These are phyloP conservation scores for Chymomyza costata DNA, from an alignment of 1,140 invertebrate species.

Conservation along the genomic window DNA sequence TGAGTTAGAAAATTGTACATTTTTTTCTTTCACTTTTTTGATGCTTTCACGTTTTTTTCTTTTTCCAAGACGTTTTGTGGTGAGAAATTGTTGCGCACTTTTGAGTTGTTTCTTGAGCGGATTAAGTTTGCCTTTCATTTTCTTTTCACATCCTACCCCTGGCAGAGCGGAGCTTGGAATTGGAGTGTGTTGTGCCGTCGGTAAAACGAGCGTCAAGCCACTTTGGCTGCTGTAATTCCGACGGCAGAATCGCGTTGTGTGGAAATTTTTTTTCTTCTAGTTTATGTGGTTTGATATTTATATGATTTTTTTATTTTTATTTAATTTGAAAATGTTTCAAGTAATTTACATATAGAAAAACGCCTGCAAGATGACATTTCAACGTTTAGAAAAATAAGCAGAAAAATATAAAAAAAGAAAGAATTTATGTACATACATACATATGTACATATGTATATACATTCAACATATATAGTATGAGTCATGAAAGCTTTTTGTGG, in stretches of 20 bases:
- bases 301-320: too few relatives aligned
- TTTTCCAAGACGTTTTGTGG: constrained; percentile 64
- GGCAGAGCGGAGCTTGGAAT: background rate
- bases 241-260: constrained; percentile 42
- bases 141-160: constrained; percentile 40
- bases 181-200: constrained; percentile 42
- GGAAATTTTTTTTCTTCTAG: too few relatives aligned
- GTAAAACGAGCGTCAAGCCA: constrained; percentile 29
- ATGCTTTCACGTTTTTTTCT: constrained; percentile 20
- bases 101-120: constrained; percentile 33
- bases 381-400: constrained; percentile 29
- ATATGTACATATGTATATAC: background rate
- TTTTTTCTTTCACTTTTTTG: constrained; percentile 1
- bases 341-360: too few relatives aligned
- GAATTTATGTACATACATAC: constrained; percentile 8
- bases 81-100: constrained; percentile 65
- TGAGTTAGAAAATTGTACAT: background rate
- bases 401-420: constrained; percentile 18
- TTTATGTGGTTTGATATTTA: too few relatives aligned
- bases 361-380: too few relatives aligned
- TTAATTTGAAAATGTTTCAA: too few relatives aligned
- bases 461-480: constrained; percentile 47
- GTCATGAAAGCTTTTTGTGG: constrained; percentile 75
- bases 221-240: too few relatives aligned
- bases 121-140: constrained; percentile 52